These are phyloP conservation scores for Xenus cinereus DNA, from an alignment of 2,113 vertebrate species.

Conservation along the genomic window DNA sequence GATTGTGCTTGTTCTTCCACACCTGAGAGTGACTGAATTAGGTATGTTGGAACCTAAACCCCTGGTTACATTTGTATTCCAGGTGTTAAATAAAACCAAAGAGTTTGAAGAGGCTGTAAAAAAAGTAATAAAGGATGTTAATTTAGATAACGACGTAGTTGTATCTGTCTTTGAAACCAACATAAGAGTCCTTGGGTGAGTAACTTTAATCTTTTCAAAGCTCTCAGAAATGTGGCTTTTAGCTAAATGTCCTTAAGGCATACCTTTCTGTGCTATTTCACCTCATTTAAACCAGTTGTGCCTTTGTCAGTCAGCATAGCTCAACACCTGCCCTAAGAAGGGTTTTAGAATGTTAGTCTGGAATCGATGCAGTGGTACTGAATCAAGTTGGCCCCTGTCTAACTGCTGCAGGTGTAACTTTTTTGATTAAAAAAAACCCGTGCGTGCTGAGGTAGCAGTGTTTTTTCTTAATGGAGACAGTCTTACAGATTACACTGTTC, in stretches of 20 bases:
- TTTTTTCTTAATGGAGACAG: background rate
- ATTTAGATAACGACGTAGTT: slow-evolving; percentile 96
- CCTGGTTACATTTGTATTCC: slow-evolving; percentile 45
- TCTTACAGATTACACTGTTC: background rate
- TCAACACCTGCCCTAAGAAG: background rate
- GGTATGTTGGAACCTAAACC: background rate
- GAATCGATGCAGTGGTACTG: background rate
- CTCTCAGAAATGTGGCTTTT: background rate
- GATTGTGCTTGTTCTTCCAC: background rate
- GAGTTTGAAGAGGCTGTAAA: slow-evolving; percentile 96
- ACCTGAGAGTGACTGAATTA: background rate
- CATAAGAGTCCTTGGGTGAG: slow-evolving; percentile 98
- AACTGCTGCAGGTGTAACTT: background rate
- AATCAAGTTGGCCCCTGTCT: background rate
- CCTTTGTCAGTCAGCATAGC: background rate
- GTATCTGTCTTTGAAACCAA: slow-evolving; percentile 99
- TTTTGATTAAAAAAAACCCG: background rate
- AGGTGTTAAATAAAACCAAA: slow-evolving; percentile 96
- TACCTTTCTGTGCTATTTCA: background rate
- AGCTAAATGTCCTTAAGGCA: background rate
- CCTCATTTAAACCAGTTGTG: background rate
- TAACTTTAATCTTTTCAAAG: background rate
- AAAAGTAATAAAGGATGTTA: slow-evolving; percentile 92
- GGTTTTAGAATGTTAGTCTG: background rate
- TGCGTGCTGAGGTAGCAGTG: background rate